A percentile compares a stretch with the other conserved stretches of the same genome.
phyloP scores from a whole-genome alignment of 2,113 vertebrate species.

The Crotalus helleri region DNA sequence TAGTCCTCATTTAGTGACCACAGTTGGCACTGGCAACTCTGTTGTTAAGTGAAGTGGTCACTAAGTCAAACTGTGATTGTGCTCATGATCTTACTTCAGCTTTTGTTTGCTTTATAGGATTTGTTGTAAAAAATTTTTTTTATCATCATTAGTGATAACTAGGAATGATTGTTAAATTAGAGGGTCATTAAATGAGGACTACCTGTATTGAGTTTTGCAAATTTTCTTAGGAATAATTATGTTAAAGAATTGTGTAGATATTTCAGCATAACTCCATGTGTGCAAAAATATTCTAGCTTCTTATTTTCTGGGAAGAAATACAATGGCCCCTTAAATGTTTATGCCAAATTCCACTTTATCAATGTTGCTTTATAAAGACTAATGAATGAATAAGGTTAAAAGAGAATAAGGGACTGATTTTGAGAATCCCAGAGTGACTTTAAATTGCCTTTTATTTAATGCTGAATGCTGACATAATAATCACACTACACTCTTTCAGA shows the following conservation, averaged over 20 bases:
- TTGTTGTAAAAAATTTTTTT: neutral
- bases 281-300: neutral
- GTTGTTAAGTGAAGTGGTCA: neutral
- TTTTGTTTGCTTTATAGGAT: neutral
- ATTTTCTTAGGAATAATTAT: neutral
- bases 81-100: neutral
- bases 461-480: neutral
- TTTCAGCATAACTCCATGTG: neutral
- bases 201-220: neutral
- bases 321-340: neutral
- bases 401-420: neutral
- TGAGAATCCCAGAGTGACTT: neutral
- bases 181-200: neutral
- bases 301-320: constrained; percentile 12
- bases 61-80: neutral
- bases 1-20: neutral
- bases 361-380: neutral
- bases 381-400: neutral
- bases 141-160: neutral
- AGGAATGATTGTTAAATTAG: neutral
- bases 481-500: neutral
- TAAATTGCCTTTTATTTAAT: neutral
- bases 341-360: neutral
- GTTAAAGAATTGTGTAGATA: neutral
- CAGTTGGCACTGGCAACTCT: neutral